Conservation (phyloP, 2,113 vertebrate species). For the Alouatta palliata region DNA sequence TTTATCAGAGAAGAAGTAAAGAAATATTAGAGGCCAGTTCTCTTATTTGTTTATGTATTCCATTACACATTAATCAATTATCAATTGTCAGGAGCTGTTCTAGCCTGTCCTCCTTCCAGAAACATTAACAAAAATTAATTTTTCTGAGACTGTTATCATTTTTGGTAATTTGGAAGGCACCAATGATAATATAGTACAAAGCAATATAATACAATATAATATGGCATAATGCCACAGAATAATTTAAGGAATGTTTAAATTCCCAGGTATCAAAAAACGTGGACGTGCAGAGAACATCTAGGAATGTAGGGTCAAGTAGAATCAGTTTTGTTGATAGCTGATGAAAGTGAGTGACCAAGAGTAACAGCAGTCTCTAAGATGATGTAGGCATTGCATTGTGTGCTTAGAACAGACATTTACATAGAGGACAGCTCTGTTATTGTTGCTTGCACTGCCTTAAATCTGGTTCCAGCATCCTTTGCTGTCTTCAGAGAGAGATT, state of each 20-base stretch:
- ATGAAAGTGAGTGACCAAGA: too few species aligned
- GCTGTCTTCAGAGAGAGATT: not conserved
- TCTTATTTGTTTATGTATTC: not conserved
- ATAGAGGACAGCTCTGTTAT: not conserved
- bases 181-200: not conserved
- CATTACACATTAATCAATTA: not conserved
- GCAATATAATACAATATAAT: not conserved
- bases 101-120: not conserved
- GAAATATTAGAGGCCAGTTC: not conserved
- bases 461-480: not conserved
- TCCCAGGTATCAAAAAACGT: not conserved
- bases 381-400: not conserved
- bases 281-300: not conserved
- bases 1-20: not conserved
- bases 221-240: not conserved
- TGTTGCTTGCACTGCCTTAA: not conserved
- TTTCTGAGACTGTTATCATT: not conserved
- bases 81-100: not conserved
- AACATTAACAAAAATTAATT: not conserved
- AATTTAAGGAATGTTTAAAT: not conserved
- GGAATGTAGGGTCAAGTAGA: not conserved
- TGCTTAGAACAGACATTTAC: not conserved
- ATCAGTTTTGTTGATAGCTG: not conserved
- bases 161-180: not conserved
- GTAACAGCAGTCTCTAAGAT: not conserved